phyloP scores from a whole-genome alignment of 2,797 vertebrate genomes.

The Chromobotia macracanthus region DNA sequence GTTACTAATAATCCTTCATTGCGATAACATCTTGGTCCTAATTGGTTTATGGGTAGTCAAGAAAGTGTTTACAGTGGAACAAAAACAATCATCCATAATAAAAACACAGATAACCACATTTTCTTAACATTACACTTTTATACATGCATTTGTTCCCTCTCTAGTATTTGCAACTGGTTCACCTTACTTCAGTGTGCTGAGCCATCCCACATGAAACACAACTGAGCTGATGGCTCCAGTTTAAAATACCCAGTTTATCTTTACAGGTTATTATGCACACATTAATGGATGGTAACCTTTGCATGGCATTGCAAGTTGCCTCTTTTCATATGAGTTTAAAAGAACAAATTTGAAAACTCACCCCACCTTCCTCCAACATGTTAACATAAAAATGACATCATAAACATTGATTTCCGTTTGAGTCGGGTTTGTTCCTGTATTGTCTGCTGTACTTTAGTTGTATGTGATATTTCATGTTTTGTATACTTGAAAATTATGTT shows the following conservation, averaged over 20 bases:
- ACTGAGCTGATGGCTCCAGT: background rate
- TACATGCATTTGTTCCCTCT: background rate
- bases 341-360: background rate
- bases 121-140: background rate
- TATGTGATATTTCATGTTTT: conserved; percentile 32
- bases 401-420: background rate
- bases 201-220: background rate
- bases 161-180: background rate
- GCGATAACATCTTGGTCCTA: background rate
- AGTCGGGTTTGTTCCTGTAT: conserved; percentile 27
- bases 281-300: background rate
- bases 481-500: conserved; percentile 42
- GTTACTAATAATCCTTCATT: background rate
- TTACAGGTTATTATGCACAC: background rate
- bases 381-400: background rate
- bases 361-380: conserved; percentile 2
- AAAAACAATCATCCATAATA: background rate
- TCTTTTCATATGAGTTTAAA: no score
- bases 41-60: background rate
- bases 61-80: background rate
- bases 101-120: background rate
- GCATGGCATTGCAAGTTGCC: background rate
- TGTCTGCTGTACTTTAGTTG: conserved; percentile 46
- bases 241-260: background rate
- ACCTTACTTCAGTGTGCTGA: background rate